Conservation (phyloP, 2,113 vertebrate genomes). For the Peromyscus maniculatus region DNA sequence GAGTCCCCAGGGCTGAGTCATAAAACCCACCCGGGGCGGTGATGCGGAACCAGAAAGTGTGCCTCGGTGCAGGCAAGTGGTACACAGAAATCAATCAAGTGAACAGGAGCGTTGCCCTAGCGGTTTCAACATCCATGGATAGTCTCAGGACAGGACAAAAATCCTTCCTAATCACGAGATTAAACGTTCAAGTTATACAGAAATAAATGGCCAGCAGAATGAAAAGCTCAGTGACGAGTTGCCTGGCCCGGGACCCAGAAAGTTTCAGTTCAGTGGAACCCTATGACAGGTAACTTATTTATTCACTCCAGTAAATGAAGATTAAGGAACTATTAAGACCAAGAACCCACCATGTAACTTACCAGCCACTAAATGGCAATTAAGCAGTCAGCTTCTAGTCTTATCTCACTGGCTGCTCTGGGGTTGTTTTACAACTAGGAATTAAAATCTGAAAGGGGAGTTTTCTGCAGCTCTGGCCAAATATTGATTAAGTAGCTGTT, state of each 20-base stretch:
- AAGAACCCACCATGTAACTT: conserved; percentile 83
- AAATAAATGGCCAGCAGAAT: conserved; percentile 65
- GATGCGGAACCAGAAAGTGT: conserved; percentile 86
- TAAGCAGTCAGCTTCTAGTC: conserved; percentile 90
- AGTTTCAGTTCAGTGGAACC: conserved; percentile 48
- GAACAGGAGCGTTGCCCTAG: conserved; percentile 56
- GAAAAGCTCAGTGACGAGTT: not conserved
- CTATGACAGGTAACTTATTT: conserved; percentile 83
- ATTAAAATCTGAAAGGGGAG: conserved; percentile 99
- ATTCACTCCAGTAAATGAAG: conserved; percentile 83
- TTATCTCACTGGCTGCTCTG: conserved; percentile 91
- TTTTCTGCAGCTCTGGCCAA: conserved; percentile 96
- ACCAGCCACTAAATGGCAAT: conserved; percentile 87
- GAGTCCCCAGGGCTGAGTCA: conserved; percentile 84
- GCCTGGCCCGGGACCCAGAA: conserved; percentile 46
- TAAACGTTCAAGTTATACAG: not conserved
- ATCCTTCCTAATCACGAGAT: not conserved
- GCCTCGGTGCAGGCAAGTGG: conserved; percentile 81
- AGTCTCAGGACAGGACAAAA: conserved; percentile 19
- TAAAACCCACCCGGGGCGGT: conserved; percentile 84
- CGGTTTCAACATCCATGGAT: conserved; percentile 66
- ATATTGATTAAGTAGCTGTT: conserved; percentile 99
- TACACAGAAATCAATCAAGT: conserved; percentile 78
- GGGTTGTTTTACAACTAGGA: conserved; percentile 95
- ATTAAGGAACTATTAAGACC: conserved; percentile 83